Base-by-base conservation (phyloP, 1,140 invertebrate genomes). In the Caenorhabditis latens region DNA sequence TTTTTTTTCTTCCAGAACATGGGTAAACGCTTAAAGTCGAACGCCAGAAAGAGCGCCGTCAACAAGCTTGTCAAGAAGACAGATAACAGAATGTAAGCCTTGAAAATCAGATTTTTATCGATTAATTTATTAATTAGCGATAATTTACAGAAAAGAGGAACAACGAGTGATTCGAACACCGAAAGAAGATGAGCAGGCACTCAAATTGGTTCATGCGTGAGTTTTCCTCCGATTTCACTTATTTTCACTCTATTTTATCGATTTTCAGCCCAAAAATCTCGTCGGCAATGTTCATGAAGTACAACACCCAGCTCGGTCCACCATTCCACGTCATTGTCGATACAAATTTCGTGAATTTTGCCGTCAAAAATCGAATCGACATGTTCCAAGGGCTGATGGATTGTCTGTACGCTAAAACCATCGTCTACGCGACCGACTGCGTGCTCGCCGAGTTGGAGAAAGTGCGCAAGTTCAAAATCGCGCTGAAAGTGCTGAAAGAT, bases 271-370 rank as follows among this genome's bases (percentile, higher is more conserved):
- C 91, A 7, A 91, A 90, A 83, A 91, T 90, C 46, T 92, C 91
- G 14, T 91, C 92, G 11, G 91, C 91, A 13, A 91, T 99, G 86
- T 99, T 99, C 93, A 98, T 99, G 91, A 95, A 97, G 92, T 99
- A 99, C 93, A 99, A 99, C 92, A 98, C 96, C n/a, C 97, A 99
- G 93, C 93, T 99, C 3, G 98, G 97, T 1, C 98, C 98, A 16
- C 98, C 98, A 0, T 99, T 98, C 93, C 98, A 98, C 90, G 95
- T 99, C 58, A 93, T 99, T 48, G 93, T 99, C 19, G 98, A 99
- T 93, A 99, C 98, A 2, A 99, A 99, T 94, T 99, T 99, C 91
- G 95, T 99, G 4, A 99, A 99, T 92, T 99, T 99, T 93, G 97
- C 98, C 0, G 97, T 99, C 48, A 98, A 98, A 94, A 98, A 98